These are phyloP conservation scores for Spicauda simplicius DNA, from an alignment of 2,888 invertebrate species.

Conservation along the genomic window DNA sequence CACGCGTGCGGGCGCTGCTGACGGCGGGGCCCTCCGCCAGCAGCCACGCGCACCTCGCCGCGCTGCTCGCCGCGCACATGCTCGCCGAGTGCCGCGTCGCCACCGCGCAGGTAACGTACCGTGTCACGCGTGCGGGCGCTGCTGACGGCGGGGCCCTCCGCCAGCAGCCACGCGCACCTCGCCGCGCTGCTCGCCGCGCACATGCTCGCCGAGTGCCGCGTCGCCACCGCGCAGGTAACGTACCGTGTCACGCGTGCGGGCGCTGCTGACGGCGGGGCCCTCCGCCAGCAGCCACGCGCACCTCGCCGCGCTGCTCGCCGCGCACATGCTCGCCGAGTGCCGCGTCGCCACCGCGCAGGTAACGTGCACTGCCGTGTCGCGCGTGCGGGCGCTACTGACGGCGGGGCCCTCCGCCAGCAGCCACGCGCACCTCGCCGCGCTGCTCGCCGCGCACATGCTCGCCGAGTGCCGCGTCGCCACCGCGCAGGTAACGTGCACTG, in stretches of 20 bases:
- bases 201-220: conserved; percentile 84
- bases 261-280: conserved; percentile 82
- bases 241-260: conserved; percentile 72
- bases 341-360: conserved; percentile 58
- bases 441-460: conserved; percentile 90
- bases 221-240: conserved; percentile 61
- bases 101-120: conserved; percentile 65
- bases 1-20: conserved; percentile 81
- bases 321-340: conserved; percentile 87
- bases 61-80: conserved; percentile 90
- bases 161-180: conserved; percentile 92
- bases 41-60: conserved; percentile 92
- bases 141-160: conserved; percentile 83
- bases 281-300: conserved; percentile 92
- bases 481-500: conserved; percentile 54
- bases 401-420: conserved; percentile 39
- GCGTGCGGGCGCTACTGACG: conserved; percentile 48
- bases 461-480: conserved; percentile 76
- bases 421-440: conserved; percentile 89
- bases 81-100: conserved; percentile 81
- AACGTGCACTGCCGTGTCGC: too few relatives aligned
- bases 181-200: conserved; percentile 91
- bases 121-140: conserved; percentile 79
- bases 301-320: conserved; percentile 90
- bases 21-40: conserved; percentile 85